Evolutionary conservation across 1,140 invertebrate genomes (phyloP), one percentile per base, ranked within the genome.

Genomic region (Luehdorfia chinensis): DNA sequence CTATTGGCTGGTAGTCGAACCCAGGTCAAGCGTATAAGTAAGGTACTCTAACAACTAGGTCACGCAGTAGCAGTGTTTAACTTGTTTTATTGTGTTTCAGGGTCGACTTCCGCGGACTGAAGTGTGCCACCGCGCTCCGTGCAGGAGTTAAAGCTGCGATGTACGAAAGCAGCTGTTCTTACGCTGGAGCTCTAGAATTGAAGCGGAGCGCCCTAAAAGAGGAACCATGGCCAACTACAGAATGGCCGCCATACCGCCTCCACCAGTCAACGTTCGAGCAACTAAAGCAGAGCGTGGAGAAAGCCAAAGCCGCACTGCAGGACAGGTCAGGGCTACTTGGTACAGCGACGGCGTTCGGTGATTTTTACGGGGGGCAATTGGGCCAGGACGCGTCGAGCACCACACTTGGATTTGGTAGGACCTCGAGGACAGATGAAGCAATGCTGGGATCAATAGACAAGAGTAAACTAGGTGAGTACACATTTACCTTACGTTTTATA

Each of bases 81-180:
- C n/a, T n/a, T n/a, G n/a, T n/a, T n/a, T n/a, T 32, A 44, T 31
- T 51, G 59, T 58, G 28, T 63, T 52, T 1, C 60, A 86, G 81
- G 75, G 57, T 84, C 41, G 74, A 85, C 59, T 67, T 78, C 36
- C 78, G 81, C 34, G 72, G 78, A 41, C 50, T 84, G 41, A 85
- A 77, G 74, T 81, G 79, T 68, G 84, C 75, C 14, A 55, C 66
- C 27, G 70, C 72, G 58, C 74, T 83, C 21, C 67, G 79, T 23
- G 66, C 71, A 25, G 71, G 70, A 23, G 62, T 72, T 34, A 78
- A 71, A 69, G 67, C 66, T 63, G 79, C 75, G 30, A 95, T 95
- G 94, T 96, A 95, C 90, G 94, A 96, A 89, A 95, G 94, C 86
- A 93, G 93, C 66, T 95, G 94, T 88, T 95, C 94, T 78, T 95